Base-by-base conservation (phyloP, 2,113 vertebrate species). In the Agapornis roseicollis region DNA sequence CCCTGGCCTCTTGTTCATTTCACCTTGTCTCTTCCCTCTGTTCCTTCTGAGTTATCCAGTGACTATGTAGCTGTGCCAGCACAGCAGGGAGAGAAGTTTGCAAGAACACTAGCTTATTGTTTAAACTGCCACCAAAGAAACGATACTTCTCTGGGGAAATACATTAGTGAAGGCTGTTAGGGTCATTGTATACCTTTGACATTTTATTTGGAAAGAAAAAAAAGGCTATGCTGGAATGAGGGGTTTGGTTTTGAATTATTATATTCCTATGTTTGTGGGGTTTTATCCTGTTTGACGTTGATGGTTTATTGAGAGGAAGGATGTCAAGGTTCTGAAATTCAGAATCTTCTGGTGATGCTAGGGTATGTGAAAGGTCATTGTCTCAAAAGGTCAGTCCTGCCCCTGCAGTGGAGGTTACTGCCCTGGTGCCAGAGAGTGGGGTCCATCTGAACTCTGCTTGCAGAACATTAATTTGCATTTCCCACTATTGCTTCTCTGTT, bases 241-340 rank as follows among this genome's bases (percentile, higher is more conserved):
- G 5, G n/a, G 19, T 76, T 94, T 70, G 28, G 4, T 47, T 83
- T 90, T 71, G 46, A 92, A 58, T 86, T 78, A 47, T 60, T 68
- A n/a, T 85, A 55, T 50, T 27, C 11, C 7, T 47, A 0, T 49
- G 11, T 42, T 3, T 29, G n/a, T 16, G 6, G 1, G 31, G 66
- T 68, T 49, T 55, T 41, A 22, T 13, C 20, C 46, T 66, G 15
- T 1, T 89, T 70, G 39, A 24, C 55, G 42, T 33, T 46, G 25
- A 27, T 78, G 13, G 17, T 71, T 92, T 88, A 79, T 28, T 69
- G 44, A 82, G 44, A 72, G 35, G 58, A 71, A 61, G 1, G 1
- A 24, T 7, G 2, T 42, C 42, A 79, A 10, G 13, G 8, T 72
- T 82, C 35, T 33, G 35, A 77, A 58, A 39, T 19, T 76, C 33